Evolutionary conservation across 1,140 invertebrate species (phyloP).

Genomic region (Dufourea novaeangliae): DNA sequence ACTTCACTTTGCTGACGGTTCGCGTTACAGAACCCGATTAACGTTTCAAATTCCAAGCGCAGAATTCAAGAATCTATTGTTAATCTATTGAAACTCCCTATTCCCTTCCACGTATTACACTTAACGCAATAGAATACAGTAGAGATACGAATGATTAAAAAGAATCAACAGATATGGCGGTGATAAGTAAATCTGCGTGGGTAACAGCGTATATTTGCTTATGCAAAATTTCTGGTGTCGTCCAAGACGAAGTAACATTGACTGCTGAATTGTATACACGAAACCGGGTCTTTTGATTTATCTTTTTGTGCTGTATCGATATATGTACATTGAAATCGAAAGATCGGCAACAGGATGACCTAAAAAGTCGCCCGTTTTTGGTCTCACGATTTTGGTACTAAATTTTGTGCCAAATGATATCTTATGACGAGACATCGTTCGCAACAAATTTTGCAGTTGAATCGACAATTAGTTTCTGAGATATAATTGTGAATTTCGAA

Average conservation of each 20-base stretch:
- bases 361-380: too few relatives aligned
- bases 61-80: too few relatives aligned
- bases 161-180: not conserved
- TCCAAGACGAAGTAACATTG: not conserved
- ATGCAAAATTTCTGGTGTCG: not conserved
- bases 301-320: not conserved
- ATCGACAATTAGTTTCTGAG: too few relatives aligned
- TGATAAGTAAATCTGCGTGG: not conserved
- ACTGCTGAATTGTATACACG: not conserved
- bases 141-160: not conserved
- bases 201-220: not conserved
- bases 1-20: not conserved
- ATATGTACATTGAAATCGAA: too few relatives aligned
- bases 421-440: too few relatives aligned
- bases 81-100: not conserved
- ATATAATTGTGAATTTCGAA: too few relatives aligned
- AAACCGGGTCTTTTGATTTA: not conserved
- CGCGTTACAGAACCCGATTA: not conserved
- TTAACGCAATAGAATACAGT: not conserved
- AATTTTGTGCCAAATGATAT: too few relatives aligned
- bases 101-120: conserved; percentile 6
- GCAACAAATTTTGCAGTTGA: too few relatives aligned
- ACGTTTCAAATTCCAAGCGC: not conserved
- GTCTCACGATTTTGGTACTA: too few relatives aligned
- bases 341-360: too few relatives aligned